Percentiles rank a stretch among this genome's conserved stretches.
Evolutionary conservation across 2,113 vertebrate genomes (phyloP).

Genomic region (Scytalopus superciliaris): DNA sequence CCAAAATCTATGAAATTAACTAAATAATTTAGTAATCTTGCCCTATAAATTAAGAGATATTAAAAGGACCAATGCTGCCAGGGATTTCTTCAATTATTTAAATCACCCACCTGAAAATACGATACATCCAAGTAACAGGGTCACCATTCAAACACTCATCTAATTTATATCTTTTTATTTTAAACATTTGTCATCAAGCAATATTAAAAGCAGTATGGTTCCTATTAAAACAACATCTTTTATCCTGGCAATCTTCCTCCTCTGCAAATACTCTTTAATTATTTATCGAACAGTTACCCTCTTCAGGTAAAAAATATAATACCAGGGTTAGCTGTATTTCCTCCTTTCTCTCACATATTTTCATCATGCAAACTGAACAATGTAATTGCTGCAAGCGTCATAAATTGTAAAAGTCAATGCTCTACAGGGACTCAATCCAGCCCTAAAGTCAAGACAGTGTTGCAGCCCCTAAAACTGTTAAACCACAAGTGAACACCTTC

Average conservation of each 20-base stretch:
- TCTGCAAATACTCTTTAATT: not conserved
- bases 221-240: not conserved
- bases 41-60: not conserved
- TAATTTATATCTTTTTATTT: not conserved
- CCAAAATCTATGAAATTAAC: not conserved
- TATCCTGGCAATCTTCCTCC: not conserved
- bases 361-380: not conserved
- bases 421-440: not conserved
- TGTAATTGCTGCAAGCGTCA: not conserved
- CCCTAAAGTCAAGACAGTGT: not conserved
- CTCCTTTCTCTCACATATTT: not conserved
- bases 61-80: not conserved
- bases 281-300: not conserved
- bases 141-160: not conserved
- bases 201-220: not conserved
- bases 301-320: not conserved
- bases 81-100: conserved; percentile 24
- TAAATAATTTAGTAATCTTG: conserved; percentile 36
- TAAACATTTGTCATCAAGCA: not conserved
- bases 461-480: not conserved
- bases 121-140: not conserved
- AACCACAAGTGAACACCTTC: not conserved
- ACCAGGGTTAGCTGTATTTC: not conserved
- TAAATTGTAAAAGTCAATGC: not conserved
- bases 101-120: not conserved